Conservation (phyloP, 2,113 vertebrate species). For the Dipodomys stephensi region DNA sequence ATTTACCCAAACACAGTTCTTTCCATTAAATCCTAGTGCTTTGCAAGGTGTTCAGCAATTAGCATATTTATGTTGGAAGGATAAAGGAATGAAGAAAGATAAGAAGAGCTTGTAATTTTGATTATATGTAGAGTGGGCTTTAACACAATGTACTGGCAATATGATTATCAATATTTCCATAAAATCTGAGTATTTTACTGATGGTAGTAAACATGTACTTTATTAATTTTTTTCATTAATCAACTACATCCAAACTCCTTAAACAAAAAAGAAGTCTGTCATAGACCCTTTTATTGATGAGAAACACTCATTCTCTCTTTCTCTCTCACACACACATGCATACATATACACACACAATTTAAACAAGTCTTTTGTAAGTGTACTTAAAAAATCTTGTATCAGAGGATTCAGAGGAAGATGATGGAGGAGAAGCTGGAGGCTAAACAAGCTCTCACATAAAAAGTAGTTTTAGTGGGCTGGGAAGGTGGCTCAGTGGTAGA, state of each 20-base stretch:
- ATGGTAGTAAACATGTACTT: background rate
- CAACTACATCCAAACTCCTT: background rate
- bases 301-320: background rate
- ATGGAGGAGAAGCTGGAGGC: too few relatives aligned
- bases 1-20: background rate
- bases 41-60: background rate
- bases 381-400: too few relatives aligned
- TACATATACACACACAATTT: background rate
- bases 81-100: background rate
- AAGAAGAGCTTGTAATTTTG: background rate
- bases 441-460: too few relatives aligned
- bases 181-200: background rate
- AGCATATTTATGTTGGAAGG: background rate
- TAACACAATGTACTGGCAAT: background rate
- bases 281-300: background rate
- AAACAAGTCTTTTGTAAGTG: background rate
- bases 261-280: background rate
- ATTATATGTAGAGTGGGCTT: background rate
- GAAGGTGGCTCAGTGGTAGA: too few relatives aligned
- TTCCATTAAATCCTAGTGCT: background rate
- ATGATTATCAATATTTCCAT: background rate
- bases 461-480: too few relatives aligned
- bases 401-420: too few relatives aligned
- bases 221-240: background rate
- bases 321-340: background rate